Percentiles rank a stretch among this genome's conserved stretches.
phyloP scores from a whole-genome alignment of 2,888 invertebrate genomes.

The Pandemis corylana region DNA sequence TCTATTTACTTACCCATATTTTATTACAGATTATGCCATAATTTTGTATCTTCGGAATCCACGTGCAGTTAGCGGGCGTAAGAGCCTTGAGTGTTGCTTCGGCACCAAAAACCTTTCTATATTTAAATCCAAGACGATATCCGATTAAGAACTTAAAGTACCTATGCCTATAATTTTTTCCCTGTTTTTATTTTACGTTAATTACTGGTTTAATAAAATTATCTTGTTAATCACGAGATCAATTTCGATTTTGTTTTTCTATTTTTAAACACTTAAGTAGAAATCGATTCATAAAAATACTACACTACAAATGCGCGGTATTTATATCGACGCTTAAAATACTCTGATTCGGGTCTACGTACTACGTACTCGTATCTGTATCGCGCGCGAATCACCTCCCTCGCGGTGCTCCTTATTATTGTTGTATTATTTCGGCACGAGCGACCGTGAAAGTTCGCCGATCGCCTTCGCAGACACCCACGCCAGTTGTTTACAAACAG shows the following conservation, averaged over 20 bases:
- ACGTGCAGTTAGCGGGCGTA: slow-evolving; percentile 38
- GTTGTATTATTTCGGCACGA: slow-evolving; percentile 29
- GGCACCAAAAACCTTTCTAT: slow-evolving; percentile 43
- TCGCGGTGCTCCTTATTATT: background rate
- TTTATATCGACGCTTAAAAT: background rate
- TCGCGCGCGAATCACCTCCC: background rate
- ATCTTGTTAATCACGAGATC: background rate
- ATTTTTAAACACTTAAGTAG: no score
- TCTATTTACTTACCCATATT: slow-evolving; percentile 17
- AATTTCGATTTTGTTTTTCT: no score
- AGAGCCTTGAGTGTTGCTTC: slow-evolving; percentile 50
- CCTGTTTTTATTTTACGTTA: background rate
- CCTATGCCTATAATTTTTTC: background rate
- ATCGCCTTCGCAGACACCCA: slow-evolving; percentile 38
- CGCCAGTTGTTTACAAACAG: slow-evolving; percentile 43
- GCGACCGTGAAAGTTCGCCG: slow-evolving; percentile 40
- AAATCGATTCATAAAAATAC: background rate
- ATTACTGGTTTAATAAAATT: background rate
- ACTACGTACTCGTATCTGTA: background rate
- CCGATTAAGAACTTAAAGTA: no score
- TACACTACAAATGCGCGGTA: background rate
- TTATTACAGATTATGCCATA: slow-evolving; percentile 13
- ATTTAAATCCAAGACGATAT: no score
- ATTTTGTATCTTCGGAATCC: slow-evolving; percentile 12
- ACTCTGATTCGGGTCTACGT: no score